A percentile compares a stretch with the other conserved stretches of the same genome.
Evolutionary conservation across 2,888 invertebrate species (phyloP).

Genomic region (Tubulanus polymorphus): DNA sequence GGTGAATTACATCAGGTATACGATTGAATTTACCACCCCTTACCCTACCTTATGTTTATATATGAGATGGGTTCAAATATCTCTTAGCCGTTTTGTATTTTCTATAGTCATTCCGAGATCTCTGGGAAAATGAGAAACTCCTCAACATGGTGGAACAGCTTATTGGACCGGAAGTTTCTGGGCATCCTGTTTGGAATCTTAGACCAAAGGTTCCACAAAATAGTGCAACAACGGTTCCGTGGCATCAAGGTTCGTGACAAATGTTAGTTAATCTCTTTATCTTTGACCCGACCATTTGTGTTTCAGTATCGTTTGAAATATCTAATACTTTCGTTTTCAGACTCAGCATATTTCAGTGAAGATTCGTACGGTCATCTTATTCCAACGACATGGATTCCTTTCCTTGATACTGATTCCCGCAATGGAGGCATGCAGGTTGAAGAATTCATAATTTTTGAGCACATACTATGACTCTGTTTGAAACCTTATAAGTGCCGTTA

Average conservation of each 20-base stretch:
- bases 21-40: neutral
- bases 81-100: no score
- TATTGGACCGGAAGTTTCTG: slow-evolving; percentile 45
- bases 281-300: no score
- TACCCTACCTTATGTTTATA: neutral
- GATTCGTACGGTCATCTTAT: slow-evolving; percentile 44
- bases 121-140: slow-evolving; percentile 41
- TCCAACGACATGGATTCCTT: slow-evolving; percentile 47
- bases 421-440: slow-evolving; percentile 49
- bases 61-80: no score
- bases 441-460: no score
- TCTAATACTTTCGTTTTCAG: no score
- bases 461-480: no score
- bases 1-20: neutral
- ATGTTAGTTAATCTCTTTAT: no score
- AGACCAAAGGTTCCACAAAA: slow-evolving; percentile 44
- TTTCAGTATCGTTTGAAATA: no score
- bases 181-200: slow-evolving; percentile 50
- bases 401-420: slow-evolving; percentile 36
- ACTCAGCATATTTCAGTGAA: slow-evolving; percentile 43
- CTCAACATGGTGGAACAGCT: slow-evolving; percentile 46
- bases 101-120: slow-evolving; percentile 38
- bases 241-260: no score
- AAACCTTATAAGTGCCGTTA: no score
- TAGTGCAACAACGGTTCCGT: slow-evolving; percentile 40